These are phyloP conservation scores for Nephrotoma flavescens DNA, from an alignment of 2,888 invertebrate genomes.

Conservation along the genomic window DNA sequence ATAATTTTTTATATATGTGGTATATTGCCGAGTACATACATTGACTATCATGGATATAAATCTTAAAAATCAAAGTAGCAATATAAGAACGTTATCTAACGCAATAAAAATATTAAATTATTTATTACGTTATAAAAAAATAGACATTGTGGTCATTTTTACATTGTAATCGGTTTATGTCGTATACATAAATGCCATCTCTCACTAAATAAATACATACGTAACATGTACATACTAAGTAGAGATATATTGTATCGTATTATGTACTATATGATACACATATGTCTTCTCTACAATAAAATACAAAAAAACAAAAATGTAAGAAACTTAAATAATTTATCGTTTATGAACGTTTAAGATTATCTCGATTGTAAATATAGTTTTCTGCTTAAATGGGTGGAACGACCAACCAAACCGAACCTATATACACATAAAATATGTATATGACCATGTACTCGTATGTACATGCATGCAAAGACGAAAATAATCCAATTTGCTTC, in stretches of 20 bases:
- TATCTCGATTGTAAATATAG: background rate
- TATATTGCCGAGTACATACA: background rate
- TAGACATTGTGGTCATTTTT: background rate
- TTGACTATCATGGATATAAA: background rate
- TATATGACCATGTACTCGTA: background rate
- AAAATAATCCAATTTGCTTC: background rate
- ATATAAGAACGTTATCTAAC: background rate
- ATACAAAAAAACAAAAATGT: background rate
- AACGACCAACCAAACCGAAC: background rate
- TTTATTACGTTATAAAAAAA: background rate
- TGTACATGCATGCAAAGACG: background rate
- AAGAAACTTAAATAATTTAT: background rate
- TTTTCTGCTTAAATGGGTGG: background rate
- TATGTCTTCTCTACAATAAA: background rate
- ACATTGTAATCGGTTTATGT: background rate
- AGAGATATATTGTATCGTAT: background rate
- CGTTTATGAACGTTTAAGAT: background rate
- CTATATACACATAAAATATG: background rate
- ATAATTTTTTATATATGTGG: background rate
- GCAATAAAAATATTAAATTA: background rate
- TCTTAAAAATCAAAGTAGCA: background rate
- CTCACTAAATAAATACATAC: background rate
- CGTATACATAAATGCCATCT: background rate
- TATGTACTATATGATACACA: background rate
- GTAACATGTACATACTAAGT: too few relatives aligned